These are phyloP conservation scores for Trissolcus basalis DNA, from an alignment of 1,140 invertebrate genomes.

Conservation along the genomic window DNA sequence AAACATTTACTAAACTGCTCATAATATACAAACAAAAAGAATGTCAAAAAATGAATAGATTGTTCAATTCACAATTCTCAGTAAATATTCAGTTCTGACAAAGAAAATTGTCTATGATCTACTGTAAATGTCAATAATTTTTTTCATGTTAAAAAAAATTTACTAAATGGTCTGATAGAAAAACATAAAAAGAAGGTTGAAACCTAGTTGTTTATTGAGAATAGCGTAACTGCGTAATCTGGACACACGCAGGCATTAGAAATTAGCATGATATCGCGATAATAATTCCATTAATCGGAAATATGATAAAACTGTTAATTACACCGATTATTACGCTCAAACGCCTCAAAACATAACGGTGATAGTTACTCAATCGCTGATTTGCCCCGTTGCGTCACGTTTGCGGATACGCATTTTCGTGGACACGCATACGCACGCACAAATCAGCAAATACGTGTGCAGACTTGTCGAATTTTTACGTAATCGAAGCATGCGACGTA, in stretches of 20 bases:
- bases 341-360: slow-evolving; percentile 10
- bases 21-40: no score
- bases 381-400: slow-evolving; percentile 36
- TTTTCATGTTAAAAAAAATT: no score
- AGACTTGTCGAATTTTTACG: slow-evolving; percentile 18
- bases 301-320: not conserved
- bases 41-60: not conserved
- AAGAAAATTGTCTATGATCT: no score
- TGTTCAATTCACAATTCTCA: no score
- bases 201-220: no score
- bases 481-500: slow-evolving; percentile 13
- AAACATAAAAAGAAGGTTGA: no score
- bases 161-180: no score
- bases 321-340: not conserved
- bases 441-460: not conserved
- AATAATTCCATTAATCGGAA: not conserved
- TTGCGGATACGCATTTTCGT: slow-evolving; percentile 30
- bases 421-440: slow-evolving; percentile 5
- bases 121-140: no score
- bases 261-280: not conserved
- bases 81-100: no score
- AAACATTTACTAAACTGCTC: no score
- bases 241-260: no score
- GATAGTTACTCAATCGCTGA: slow-evolving; percentile 22
- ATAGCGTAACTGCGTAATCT: no score